Base-by-base conservation (phyloP, 2,113 vertebrate genomes). In the Rhineura floridana region DNA sequence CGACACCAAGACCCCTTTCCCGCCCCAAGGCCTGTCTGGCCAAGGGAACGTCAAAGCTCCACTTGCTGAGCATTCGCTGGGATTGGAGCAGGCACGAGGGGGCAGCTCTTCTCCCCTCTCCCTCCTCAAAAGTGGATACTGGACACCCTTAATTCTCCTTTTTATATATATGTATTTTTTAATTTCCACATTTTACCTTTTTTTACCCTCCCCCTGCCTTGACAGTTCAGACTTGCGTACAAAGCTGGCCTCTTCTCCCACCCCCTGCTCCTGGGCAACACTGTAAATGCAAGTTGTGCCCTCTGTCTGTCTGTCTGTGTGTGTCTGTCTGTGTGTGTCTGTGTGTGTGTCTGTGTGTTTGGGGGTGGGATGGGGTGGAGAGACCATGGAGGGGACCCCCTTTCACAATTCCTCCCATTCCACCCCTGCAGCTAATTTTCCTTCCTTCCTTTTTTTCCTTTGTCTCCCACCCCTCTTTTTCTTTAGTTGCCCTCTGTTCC, bases 141-240 rank as follows among this genome's bases (percentile, higher is more conserved):
- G 73, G 55, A 65, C 25, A 46, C 63, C 76, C 36, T 52, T 19
- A 36, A 1, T 79, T 73, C 63, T 72, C 82, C 65, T 89, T 82
- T 89, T 88, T 88, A 92, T 92, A 89, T 89, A 92, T 92, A 88
- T 87, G 83, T 89, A 80, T 88, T 79, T 91, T 85, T 83, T 87
- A 87, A 87, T 75, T 87, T 91, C 85, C 84, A 89, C 83, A 39
- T 88, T 87, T 76, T 82, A 73, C 63, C 48, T 72, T 77, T 62
- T 80, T 30, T 42, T 52, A n/a, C 19, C 44, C 48, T 19, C 21
- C 17, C 55, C 36, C 42, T 55, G 1, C 48, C 39, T 39, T 50
- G 12, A 44, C 28, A 83, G 67, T 67, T 82, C 81, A 77, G 84
- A 44, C 50, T 72, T n/a, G 36, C 36, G 65, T 67, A 28, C 65